phyloP scores from a whole-genome alignment of 2,888 invertebrate species.

The Melieria crassipennis region DNA sequence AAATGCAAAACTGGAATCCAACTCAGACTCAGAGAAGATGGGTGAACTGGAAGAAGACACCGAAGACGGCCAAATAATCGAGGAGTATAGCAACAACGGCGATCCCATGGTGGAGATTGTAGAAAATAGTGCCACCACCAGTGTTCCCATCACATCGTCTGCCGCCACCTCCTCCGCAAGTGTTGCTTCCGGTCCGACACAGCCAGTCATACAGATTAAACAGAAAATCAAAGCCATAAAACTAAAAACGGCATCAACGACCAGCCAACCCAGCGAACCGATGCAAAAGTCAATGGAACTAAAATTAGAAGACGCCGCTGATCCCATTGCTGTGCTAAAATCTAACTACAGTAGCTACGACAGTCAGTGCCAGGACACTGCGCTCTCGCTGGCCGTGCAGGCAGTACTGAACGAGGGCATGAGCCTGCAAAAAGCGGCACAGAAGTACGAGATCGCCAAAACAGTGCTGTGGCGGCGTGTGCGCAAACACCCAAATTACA shows the following conservation, averaged over 20 bases:
- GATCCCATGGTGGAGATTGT: constrained; percentile 54
- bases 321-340: constrained; percentile 47
- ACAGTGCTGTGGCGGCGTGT: constrained; percentile 65
- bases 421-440: constrained; percentile 63
- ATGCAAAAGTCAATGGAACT: constrained; percentile 45
- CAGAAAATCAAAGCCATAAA: constrained; percentile 44
- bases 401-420: constrained; percentile 61
- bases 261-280: constrained; percentile 27
- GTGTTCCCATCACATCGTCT: constrained; percentile 21
- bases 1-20: constrained; percentile 52
- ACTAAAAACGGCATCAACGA: constrained; percentile 29
- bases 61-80: constrained; percentile 53
- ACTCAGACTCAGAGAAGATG: constrained; percentile 42
- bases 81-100: constrained; percentile 50
- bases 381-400: constrained; percentile 56
- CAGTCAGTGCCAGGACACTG: constrained; percentile 5
- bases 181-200: constrained; percentile 10
- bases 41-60: constrained; percentile 51
- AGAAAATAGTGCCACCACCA: constrained; percentile 22
- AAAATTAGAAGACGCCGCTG: constrained; percentile 39
- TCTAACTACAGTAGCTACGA: too few relatives aligned
- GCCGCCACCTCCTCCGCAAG: constrained; percentile 19
- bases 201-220: constrained; percentile 46
- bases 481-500: constrained; percentile 61
- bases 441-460: constrained; percentile 63